These are phyloP conservation scores for Lutjanus erythropterus DNA, from an alignment of 2,113 vertebrate species.

Conservation along the genomic window DNA sequence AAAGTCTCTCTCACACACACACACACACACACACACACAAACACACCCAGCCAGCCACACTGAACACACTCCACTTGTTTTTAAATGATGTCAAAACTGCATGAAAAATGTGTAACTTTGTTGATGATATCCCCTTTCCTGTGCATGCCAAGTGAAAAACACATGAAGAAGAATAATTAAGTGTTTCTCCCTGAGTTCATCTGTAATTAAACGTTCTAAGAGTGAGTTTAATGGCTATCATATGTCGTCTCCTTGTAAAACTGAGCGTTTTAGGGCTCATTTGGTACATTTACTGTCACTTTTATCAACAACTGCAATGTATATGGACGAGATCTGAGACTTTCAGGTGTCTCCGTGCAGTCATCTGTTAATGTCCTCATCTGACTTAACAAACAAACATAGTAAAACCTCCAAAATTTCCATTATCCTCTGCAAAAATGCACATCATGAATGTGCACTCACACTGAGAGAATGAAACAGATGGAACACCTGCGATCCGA, in stretches of 20 bases:
- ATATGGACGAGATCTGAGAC: not conserved
- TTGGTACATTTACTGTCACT: conserved; percentile 9
- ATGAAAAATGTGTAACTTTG: not conserved
- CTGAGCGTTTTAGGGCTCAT: conserved; percentile 1
- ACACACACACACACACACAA: not conserved
- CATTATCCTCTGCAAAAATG: not conserved
- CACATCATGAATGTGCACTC: not conserved
- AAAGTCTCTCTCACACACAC: not conserved
- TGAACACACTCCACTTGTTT: not conserved
- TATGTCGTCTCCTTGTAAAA: conserved; percentile 37
- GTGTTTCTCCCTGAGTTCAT: conserved; percentile 44
- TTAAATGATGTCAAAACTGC: not conserved
- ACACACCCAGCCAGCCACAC: not conserved
- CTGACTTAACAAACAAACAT: not conserved
- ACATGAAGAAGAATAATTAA: not conserved
- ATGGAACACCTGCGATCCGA: too few relatives aligned
- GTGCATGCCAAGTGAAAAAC: not conserved
- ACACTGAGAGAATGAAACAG: too few relatives aligned
- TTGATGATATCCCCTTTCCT: not conserved
- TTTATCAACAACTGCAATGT: conserved; percentile 19
- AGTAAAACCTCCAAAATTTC: not conserved
- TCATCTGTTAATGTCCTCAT: conserved; percentile 2
- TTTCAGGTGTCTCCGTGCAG: not conserved
- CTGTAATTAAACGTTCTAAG: conserved; percentile 13
- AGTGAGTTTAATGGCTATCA: conserved; percentile 58